Evolutionary conservation across 1,140 invertebrate genomes (phyloP).

Genomic region (Cotesia typhae): DNA sequence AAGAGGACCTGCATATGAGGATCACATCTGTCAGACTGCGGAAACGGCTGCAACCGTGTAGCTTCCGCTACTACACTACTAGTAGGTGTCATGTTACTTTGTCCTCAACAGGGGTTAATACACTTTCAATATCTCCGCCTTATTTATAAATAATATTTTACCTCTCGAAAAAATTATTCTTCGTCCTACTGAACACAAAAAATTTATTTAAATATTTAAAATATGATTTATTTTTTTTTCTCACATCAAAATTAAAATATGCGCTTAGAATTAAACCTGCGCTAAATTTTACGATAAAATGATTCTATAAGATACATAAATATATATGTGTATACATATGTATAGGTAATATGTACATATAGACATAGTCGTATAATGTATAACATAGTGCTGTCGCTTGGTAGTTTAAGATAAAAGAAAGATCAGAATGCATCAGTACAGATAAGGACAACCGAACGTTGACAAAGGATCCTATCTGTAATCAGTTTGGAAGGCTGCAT

Average conservation of each 20-base stretch:
- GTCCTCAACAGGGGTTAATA: slow-evolving; percentile 43
- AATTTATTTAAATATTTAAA: no score
- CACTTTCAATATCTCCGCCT: slow-evolving; percentile 32
- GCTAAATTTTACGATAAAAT: no score
- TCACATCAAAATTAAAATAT: no score
- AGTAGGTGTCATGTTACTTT: slow-evolving; percentile 50
- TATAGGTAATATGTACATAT: not conserved
- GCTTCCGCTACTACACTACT: slow-evolving; percentile 47
- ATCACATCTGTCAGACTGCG: slow-evolving; percentile 56
- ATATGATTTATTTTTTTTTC: no score
- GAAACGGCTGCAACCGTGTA: slow-evolving; percentile 54
- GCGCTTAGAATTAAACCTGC: no score
- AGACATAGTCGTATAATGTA: not conserved
- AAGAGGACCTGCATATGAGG: slow-evolving; percentile 9
- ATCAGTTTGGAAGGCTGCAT: slow-evolving; percentile 50
- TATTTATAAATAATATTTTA: not conserved
- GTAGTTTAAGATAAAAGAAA: slow-evolving; percentile 42
- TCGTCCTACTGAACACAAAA: no score
- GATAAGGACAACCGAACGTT: slow-evolving; percentile 52
- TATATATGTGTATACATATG: no score
- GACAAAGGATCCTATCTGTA: slow-evolving; percentile 56
- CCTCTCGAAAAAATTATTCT: no score
- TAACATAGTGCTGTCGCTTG: slow-evolving; percentile 2
- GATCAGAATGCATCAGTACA: slow-evolving; percentile 54
- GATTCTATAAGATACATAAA: no score